Evolutionary conservation across 2,888 invertebrate species (phyloP).

Genomic region (Lobophora halterata): DNA sequence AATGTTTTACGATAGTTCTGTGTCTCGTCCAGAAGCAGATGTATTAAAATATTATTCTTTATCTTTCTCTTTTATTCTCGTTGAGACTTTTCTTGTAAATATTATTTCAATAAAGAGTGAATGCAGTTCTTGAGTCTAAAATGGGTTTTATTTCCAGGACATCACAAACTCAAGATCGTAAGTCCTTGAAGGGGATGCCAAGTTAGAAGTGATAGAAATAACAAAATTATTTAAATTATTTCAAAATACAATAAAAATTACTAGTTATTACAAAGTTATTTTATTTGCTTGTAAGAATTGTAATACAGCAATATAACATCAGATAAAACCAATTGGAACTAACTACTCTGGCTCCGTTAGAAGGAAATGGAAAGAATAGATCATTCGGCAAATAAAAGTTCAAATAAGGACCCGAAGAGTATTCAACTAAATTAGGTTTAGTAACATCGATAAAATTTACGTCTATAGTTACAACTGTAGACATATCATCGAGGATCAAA

Average conservation of each 20-base stretch:
- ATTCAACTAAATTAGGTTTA: conserved; percentile 47
- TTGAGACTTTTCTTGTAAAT: conserved; percentile 23
- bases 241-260: conserved; percentile 69
- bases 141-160: conserved; percentile 72
- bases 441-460: conserved; percentile 61
- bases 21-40: conserved; percentile 66
- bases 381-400: conserved; percentile 85
- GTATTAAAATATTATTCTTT: conserved; percentile 71
- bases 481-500: conserved; percentile 48
- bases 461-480: conserved; percentile 57
- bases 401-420: conserved; percentile 82
- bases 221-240: conserved; percentile 77
- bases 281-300: conserved; percentile 55
- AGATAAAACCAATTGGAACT: conserved; percentile 30
- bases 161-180: conserved; percentile 55
- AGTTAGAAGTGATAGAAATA: conserved; percentile 73
- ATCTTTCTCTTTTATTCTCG: conserved; percentile 53
- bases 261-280: conserved; percentile 69
- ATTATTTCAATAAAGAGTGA: conserved; percentile 20
- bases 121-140: conserved; percentile 36
- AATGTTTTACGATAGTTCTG: conserved; percentile 64
- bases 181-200: conserved; percentile 66
- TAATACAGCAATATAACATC: conserved; percentile 28
- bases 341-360: conserved; percentile 38
- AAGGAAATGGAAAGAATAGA: conserved; percentile 86